phyloP scores from a whole-genome alignment of 2,797 vertebrate genomes.

The Allochrocebus solatus region DNA sequence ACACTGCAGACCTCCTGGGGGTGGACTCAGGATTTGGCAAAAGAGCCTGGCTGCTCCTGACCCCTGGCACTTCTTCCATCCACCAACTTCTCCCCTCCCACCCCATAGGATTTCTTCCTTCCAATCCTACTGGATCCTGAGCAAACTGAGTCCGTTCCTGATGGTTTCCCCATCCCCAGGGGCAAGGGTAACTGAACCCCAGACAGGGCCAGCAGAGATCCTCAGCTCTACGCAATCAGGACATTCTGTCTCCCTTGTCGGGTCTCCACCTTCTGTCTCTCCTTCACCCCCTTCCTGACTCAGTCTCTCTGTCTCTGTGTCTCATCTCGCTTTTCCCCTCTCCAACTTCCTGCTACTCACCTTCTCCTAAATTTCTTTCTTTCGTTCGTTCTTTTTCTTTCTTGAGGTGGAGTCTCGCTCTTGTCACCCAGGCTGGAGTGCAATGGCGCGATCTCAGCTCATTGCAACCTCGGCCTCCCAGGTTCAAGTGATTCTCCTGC shows the following conservation, averaged over 20 bases:
- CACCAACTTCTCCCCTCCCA: neutral
- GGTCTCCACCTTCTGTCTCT: too few relatives aligned
- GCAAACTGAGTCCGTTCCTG: neutral
- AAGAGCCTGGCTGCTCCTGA: neutral
- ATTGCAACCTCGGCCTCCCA: neutral
- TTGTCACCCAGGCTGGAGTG: neutral
- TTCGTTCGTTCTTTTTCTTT: too few relatives aligned
- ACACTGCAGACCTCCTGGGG: fast-evolving
- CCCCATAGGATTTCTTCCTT: neutral
- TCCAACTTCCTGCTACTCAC: neutral
- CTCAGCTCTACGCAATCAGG: neutral
- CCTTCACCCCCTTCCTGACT: neutral
- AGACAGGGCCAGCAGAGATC: neutral
- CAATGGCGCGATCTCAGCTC: neutral
- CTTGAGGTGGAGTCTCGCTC: neutral
- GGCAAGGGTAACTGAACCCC: neutral
- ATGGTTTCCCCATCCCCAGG: neutral
- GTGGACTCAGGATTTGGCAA: neutral
- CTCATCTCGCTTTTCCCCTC: neutral
- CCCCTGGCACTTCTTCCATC: neutral
- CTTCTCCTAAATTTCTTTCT: neutral
- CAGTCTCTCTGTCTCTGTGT: neutral
- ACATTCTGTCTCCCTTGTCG: neutral
- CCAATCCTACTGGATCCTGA: neutral
- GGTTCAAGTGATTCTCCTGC: neutral